A percentile compares a stretch with the other conserved stretches of the same genome.
Conservation (phyloP, 2,888 invertebrate genomes). For the Melolontha melolontha region DNA sequence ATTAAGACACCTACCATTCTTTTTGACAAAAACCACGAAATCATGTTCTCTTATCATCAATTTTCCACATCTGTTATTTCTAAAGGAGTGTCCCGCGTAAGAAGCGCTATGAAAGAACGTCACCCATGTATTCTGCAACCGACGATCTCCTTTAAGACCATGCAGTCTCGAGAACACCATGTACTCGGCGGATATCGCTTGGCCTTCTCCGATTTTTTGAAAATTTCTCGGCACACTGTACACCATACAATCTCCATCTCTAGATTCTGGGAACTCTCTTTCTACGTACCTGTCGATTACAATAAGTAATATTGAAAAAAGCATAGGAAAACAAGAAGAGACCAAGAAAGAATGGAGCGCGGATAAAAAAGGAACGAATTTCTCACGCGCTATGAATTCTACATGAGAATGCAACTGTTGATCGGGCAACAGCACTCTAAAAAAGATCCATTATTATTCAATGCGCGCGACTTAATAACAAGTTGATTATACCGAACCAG, state of each 20-base stretch:
- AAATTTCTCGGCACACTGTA: slow-evolving; percentile 59
- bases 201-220: slow-evolving; percentile 56
- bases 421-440: too few relatives aligned
- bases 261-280: slow-evolving; percentile 57
- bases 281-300: slow-evolving; percentile 56
- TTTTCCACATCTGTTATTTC: slow-evolving; percentile 59
- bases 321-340: slow-evolving; percentile 3
- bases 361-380: slow-evolving; percentile 49
- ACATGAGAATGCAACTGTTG: slow-evolving; percentile 46
- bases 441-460: slow-evolving; percentile 48
- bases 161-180: slow-evolving; percentile 55
- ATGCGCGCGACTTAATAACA: slow-evolving; percentile 49
- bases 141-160: slow-evolving; percentile 46
- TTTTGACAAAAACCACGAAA: slow-evolving; percentile 60
- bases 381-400: slow-evolving; percentile 51
- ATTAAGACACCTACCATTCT: slow-evolving; percentile 52
- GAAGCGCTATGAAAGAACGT: slow-evolving; percentile 59
- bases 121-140: slow-evolving; percentile 56
- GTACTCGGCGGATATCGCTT: slow-evolving; percentile 59
- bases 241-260: slow-evolving; percentile 47
- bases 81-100: slow-evolving; percentile 60
- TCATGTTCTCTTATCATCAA: slow-evolving; percentile 62
- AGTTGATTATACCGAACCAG: slow-evolving; percentile 47
- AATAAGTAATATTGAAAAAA: neutral
- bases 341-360: slow-evolving; percentile 17